phyloP scores from a whole-genome alignment of 92 coral and sea anemone genomes.

The Ricordea florida region DNA sequence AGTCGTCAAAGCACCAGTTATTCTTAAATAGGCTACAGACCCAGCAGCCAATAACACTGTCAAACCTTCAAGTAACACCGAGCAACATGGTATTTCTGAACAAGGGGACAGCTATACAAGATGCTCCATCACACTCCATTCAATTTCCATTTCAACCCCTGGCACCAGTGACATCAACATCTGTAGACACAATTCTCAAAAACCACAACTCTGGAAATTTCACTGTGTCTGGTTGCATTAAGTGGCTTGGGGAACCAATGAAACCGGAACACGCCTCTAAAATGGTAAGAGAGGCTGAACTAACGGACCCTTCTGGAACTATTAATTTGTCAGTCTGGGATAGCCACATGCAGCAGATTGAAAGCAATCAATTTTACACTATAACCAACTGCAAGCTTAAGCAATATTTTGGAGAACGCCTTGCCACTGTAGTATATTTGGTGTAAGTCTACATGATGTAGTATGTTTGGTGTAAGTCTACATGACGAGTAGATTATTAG shows the following conservation, averaged over 20 bases:
- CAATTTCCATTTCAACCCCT: slow-evolving; percentile 32
- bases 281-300: slow-evolving; percentile 44
- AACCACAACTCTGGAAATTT: slow-evolving; percentile 40
- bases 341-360: slow-evolving; percentile 54
- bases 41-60: slow-evolving; percentile 41
- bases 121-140: slow-evolving; percentile 47
- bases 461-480: background rate
- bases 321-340: slow-evolving; percentile 47
- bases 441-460: slow-evolving; percentile 38
- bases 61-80: slow-evolving; percentile 52
- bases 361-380: slow-evolving; percentile 38
- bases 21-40: slow-evolving; percentile 21
- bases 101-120: slow-evolving; percentile 47
- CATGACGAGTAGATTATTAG: slow-evolving; percentile 21
- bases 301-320: slow-evolving; percentile 57
- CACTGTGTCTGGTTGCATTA: slow-evolving; percentile 44
- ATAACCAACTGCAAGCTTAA: slow-evolving; percentile 55
- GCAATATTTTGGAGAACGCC: slow-evolving; percentile 49
- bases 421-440: slow-evolving; percentile 32
- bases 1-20: slow-evolving; percentile 15
- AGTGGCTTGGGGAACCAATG: slow-evolving; percentile 30
- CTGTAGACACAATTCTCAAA: background rate
- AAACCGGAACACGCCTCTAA: slow-evolving; percentile 35
- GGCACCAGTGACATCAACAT: slow-evolving; percentile 22
- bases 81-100: slow-evolving; percentile 42